Conservation (phyloP, 2,113 vertebrate genomes). For the Corythornis madagascariensis region DNA sequence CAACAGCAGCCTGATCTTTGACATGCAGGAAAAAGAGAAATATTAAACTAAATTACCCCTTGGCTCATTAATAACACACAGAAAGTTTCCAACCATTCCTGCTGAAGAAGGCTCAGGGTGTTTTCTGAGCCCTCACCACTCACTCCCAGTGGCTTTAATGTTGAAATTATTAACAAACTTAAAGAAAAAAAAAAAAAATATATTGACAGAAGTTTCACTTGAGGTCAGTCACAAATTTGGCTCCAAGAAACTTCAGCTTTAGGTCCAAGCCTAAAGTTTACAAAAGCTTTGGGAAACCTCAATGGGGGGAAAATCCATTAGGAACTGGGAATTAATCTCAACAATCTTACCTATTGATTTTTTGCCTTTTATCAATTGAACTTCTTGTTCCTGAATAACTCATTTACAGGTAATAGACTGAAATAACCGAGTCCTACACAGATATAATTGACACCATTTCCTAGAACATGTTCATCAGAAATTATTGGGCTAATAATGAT, state of each 20-base stretch:
- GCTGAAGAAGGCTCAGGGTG: not conserved
- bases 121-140: not conserved
- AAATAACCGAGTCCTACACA: not conserved
- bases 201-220: not conserved
- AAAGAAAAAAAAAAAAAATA: not conserved
- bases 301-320: not conserved
- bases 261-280: not conserved
- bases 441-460: slow-evolving; percentile 19
- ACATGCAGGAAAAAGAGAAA: not conserved
- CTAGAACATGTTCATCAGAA: slow-evolving; percentile 5
- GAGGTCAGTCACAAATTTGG: not conserved
- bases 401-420: slow-evolving; percentile 55
- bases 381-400: slow-evolving; percentile 52
- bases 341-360: slow-evolving; percentile 57
- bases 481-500: slow-evolving; percentile 27
- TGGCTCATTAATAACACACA: not conserved
- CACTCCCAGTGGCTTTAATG: not conserved
- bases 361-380: slow-evolving; percentile 40
- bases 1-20: not conserved
- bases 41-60: not conserved
- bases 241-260: not conserved
- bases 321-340: slow-evolving; percentile 14
- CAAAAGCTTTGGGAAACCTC: not conserved
- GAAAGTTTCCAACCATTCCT: not conserved
- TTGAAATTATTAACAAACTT: not conserved